These are phyloP conservation scores for Indicator maculatus DNA, from an alignment of 2,113 vertebrate species.

Conservation along the genomic window DNA sequence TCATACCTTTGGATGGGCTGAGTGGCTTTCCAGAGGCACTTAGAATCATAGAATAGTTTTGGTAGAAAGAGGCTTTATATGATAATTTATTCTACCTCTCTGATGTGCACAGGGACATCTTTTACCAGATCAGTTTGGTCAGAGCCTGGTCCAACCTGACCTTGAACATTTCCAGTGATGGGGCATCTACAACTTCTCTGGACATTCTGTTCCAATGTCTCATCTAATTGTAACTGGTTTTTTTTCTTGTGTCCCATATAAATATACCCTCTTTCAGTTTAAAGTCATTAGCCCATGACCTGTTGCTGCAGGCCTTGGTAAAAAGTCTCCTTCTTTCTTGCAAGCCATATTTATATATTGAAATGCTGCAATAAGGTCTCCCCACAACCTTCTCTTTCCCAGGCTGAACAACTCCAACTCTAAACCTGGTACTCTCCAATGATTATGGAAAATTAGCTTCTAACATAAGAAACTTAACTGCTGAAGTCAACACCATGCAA, in stretches of 20 bases:
- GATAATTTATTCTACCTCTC: rapidly evolving
- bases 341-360: background rate
- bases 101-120: background rate
- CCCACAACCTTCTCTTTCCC: background rate
- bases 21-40: background rate
- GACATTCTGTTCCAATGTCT: background rate
- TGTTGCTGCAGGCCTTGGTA: background rate
- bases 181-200: background rate
- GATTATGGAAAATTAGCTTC: background rate
- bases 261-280: background rate
- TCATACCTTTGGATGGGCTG: background rate
- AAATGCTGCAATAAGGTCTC: background rate
- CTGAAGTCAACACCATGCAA: background rate
- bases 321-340: background rate
- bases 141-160: background rate
- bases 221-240: background rate
- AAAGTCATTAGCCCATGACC: background rate
- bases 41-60: background rate
- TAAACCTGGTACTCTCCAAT: background rate
- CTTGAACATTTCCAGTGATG: background rate
- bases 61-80: background rate
- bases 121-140: background rate
- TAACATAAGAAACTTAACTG: background rate
- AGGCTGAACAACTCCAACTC: background rate
- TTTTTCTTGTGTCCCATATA: background rate